Evolutionary conservation across 2,888 invertebrate species (phyloP).

Genomic region (Celastrina argiolus): DNA sequence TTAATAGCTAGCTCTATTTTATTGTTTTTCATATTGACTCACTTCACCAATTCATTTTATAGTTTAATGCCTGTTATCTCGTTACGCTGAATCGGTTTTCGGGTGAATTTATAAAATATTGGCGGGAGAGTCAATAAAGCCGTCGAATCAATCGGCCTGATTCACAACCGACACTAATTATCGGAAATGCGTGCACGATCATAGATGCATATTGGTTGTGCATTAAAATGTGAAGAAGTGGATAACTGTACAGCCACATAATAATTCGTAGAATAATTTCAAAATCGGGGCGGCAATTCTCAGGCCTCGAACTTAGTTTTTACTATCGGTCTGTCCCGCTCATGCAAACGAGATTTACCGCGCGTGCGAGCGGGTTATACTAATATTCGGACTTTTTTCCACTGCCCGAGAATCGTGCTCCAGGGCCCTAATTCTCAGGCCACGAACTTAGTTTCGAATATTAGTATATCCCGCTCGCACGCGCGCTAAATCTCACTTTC

Average conservation of each 20-base stretch:
- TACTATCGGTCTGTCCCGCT: too few species aligned
- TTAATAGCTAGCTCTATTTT: constrained; percentile 20
- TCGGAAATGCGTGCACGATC: not conserved
- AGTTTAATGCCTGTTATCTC: constrained; percentile 9
- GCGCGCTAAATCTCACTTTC: too few species aligned
- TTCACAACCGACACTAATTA: constrained; percentile 6
- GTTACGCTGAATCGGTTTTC: constrained; percentile 4
- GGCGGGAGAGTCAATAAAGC: constrained; percentile 8
- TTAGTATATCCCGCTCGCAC: too few species aligned
- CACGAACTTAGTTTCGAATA: too few species aligned
- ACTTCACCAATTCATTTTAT: constrained; percentile 14
- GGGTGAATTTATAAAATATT: constrained; percentile 17
- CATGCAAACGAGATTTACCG: too few species aligned
- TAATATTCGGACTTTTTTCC: too few species aligned
- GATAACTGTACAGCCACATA: not conserved
- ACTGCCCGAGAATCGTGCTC: too few species aligned
- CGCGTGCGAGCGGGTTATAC: too few species aligned
- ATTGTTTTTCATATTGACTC: not conserved
- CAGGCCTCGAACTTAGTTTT: too few species aligned
- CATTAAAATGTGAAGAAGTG: not conserved
- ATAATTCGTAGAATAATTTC: too few species aligned
- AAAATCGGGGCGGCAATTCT: too few species aligned
- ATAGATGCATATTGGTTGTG: not conserved
- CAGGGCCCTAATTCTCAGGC: too few species aligned
- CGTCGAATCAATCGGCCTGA: not conserved